These are phyloP conservation scores for Hypena proboscidalis DNA, from an alignment of 2,888 invertebrate genomes.

Conservation along the genomic window DNA sequence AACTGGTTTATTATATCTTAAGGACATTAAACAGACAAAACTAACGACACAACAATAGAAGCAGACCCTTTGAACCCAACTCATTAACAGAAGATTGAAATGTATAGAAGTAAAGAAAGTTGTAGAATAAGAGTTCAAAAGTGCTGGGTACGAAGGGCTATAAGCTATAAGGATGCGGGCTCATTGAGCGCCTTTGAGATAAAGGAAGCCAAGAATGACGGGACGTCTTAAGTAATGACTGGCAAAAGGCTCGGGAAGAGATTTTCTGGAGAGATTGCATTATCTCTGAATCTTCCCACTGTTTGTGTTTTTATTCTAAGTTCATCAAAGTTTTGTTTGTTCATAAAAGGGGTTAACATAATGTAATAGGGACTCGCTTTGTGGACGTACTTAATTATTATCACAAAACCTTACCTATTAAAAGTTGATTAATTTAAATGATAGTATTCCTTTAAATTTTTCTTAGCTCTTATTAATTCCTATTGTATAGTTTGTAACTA, in stretches of 20 bases:
- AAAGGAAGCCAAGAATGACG: constrained; percentile 29
- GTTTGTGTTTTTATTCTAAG: constrained; percentile 15
- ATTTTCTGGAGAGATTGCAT: constrained; percentile 20
- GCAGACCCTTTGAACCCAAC: constrained; percentile 31
- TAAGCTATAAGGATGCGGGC: constrained; percentile 25
- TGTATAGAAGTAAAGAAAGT: constrained; percentile 35
- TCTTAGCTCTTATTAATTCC: too few species aligned
- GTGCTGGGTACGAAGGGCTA: constrained; percentile 21
- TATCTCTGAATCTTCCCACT: constrained; percentile 27
- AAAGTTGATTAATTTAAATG: too few species aligned
- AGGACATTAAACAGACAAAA: constrained; percentile 19
- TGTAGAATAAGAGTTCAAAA: constrained; percentile 39
- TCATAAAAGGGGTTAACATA: too few species aligned
- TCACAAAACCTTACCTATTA: too few species aligned
- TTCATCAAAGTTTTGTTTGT: constrained; percentile 30
- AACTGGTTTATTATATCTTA: constrained; percentile 6
- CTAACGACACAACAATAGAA: constrained; percentile 12
- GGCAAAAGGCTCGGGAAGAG: constrained; percentile 29
- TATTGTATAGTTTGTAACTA: too few species aligned
- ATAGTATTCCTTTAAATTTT: too few species aligned
- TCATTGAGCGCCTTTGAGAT: constrained; percentile 32
- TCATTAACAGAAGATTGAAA: constrained; percentile 47
- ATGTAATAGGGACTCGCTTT: too few species aligned
- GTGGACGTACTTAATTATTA: too few species aligned
- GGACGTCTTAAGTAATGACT: constrained; percentile 30